These are phyloP conservation scores for Embidobia sp. DNA, from an alignment of 2,888 invertebrate species.

Conservation along the genomic window DNA sequence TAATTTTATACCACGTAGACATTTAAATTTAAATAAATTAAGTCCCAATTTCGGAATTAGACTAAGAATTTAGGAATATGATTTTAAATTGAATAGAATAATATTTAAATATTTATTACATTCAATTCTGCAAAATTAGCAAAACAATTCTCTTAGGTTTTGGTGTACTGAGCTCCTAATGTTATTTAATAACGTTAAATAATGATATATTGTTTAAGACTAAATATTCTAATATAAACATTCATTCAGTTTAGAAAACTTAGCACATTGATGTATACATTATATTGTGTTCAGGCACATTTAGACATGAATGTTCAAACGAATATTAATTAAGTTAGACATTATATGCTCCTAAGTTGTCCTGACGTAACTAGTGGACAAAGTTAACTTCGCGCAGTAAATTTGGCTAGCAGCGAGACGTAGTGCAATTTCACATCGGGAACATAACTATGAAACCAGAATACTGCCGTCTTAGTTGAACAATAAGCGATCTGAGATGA, in stretches of 20 bases:
- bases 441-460: conserved; percentile 14
- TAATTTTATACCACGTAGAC: too few relatives aligned
- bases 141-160: too few relatives aligned
- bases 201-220: not conserved
- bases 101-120: too few relatives aligned
- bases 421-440: not conserved
- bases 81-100: too few relatives aligned
- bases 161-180: too few relatives aligned
- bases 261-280: conserved; percentile 17
- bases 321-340: conserved; percentile 39
- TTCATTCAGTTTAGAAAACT: conserved; percentile 1
- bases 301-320: conserved; percentile 29
- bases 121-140: too few relatives aligned
- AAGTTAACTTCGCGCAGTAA: conserved; percentile 39
- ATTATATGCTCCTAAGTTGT: conserved; percentile 35
- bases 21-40: too few relatives aligned
- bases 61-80: too few relatives aligned
- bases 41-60: too few relatives aligned
- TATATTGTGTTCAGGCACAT: conserved; percentile 27
- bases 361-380: conserved; percentile 44
- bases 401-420: conserved; percentile 21
- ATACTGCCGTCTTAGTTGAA: not conserved
- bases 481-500: conserved; percentile 10
- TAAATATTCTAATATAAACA: not conserved
- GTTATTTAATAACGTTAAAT: too few relatives aligned